These are phyloP conservation scores for Neotoma lepida DNA, from an alignment of 2,113 vertebrate species.

Conservation along the genomic window DNA sequence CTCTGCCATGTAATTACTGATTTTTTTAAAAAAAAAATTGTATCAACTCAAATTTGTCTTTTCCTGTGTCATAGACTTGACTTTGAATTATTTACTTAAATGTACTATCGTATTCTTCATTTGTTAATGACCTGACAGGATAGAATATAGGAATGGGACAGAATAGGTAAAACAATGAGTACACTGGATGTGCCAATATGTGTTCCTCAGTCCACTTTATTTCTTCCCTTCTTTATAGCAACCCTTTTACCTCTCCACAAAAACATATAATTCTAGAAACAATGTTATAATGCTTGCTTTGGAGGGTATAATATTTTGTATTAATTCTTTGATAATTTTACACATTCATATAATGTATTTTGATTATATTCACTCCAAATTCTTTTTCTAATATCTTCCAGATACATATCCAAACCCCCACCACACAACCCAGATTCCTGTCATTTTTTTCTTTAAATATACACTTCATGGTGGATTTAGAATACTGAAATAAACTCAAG, in stretches of 20 bases:
- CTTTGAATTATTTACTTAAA: conserved; percentile 1
- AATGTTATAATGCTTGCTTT: not conserved
- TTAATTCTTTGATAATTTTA: not conserved
- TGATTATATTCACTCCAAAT: not conserved
- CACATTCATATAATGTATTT: not conserved
- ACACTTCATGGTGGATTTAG: not conserved
- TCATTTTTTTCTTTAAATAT: not conserved
- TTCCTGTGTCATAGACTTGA: not conserved
- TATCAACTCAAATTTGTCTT: not conserved
- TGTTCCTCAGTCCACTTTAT: not conserved
- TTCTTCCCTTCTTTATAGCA: not conserved
- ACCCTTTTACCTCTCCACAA: rapidly evolving
- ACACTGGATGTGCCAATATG: not conserved
- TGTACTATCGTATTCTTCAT: not conserved
- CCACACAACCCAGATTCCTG: too few relatives aligned
- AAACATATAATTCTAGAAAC: not conserved
- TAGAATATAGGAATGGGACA: not conserved
- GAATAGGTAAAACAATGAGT: not conserved
- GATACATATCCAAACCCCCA: not conserved
- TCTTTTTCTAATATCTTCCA: not conserved
- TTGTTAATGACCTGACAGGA: not conserved
- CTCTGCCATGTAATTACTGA: not conserved
- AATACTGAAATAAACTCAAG: not conserved
- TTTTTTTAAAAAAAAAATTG: not conserved
- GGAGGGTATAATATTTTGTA: not conserved